A percentile compares a stretch with the other conserved stretches of the same genome.
Conservation (phyloP, 2,888 invertebrate species). For the Operophtera brumata region DNA sequence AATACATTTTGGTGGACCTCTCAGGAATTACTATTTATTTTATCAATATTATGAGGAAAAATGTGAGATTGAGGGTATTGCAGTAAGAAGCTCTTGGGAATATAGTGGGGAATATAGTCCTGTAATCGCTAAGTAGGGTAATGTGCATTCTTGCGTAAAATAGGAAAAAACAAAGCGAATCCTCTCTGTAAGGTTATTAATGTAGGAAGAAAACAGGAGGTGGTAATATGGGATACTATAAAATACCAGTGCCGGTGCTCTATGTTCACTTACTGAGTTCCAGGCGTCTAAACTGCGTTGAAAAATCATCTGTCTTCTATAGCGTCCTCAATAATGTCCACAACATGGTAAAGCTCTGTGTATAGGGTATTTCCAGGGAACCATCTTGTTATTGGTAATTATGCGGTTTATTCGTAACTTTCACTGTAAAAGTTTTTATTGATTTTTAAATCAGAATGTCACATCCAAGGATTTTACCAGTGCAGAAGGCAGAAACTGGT, state of each 20-base stretch:
- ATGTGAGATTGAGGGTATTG: background rate
- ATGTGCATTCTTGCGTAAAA: conserved; percentile 56
- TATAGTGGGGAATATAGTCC: conserved; percentile 11
- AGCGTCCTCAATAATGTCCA: too few species aligned
- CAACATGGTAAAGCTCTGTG: too few species aligned
- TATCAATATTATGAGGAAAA: background rate
- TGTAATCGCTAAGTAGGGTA: conserved; percentile 33
- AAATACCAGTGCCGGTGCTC: too few species aligned
- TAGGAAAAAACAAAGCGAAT: conserved; percentile 54
- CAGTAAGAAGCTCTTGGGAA: conserved; percentile 8
- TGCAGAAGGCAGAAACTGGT: conserved; percentile 3
- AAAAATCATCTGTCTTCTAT: too few species aligned
- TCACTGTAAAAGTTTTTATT: too few species aligned
- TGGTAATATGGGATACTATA: background rate
- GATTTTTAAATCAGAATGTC: background rate
- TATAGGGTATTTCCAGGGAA: too few species aligned
- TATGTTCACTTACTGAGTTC: too few species aligned
- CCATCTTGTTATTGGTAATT: too few species aligned
- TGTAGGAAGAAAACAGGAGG: conserved; percentile 19
- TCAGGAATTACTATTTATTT: too few species aligned
- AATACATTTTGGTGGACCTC: too few species aligned
- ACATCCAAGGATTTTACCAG: conserved; percentile 2
- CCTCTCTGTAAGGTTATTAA: conserved; percentile 44
- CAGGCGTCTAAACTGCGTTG: too few species aligned
- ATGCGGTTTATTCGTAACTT: too few species aligned